phyloP scores from a whole-genome alignment of 2,797 vertebrate species.

The Oreochromis mossambicus region DNA sequence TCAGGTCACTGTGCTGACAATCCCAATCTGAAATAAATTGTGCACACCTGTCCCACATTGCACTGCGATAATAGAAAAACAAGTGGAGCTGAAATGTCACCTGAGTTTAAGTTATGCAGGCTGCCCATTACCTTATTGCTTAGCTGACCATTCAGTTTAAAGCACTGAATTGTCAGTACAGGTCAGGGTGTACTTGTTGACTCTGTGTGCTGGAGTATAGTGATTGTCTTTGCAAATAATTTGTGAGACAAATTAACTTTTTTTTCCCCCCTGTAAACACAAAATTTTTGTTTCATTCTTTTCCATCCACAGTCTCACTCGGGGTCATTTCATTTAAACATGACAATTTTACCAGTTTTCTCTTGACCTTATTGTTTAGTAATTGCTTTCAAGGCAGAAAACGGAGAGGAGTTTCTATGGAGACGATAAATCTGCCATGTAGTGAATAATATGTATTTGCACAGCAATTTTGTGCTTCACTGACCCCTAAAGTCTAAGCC shows the following conservation, averaged over 20 bases:
- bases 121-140: conserved; percentile 26
- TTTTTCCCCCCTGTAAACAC: background rate
- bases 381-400: conserved; percentile 56
- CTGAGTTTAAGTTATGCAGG: conserved; percentile 11
- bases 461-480: conserved; percentile 66
- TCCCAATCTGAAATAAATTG: background rate
- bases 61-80: conserved; percentile 39
- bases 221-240: background rate
- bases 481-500: conserved; percentile 63
- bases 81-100: conserved; percentile 51
- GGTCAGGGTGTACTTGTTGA: background rate
- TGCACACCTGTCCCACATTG: conserved; percentile 9
- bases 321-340: background rate
- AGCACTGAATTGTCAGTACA: conserved; percentile 1
- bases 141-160: conserved; percentile 24
- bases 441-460: conserved; percentile 66
- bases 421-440: conserved; percentile 60
- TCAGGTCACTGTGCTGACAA: conserved; percentile 14
- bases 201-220: background rate
- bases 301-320: background rate
- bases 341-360: conserved; percentile 11
- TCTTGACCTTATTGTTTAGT: conserved; percentile 52
- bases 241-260: background rate
- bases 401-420: conserved; percentile 60
- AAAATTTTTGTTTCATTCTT: background rate